These are phyloP conservation scores for Aplidium turbinatum DNA, from an alignment of 23 tunicate genomes.

Conservation along the genomic window DNA sequence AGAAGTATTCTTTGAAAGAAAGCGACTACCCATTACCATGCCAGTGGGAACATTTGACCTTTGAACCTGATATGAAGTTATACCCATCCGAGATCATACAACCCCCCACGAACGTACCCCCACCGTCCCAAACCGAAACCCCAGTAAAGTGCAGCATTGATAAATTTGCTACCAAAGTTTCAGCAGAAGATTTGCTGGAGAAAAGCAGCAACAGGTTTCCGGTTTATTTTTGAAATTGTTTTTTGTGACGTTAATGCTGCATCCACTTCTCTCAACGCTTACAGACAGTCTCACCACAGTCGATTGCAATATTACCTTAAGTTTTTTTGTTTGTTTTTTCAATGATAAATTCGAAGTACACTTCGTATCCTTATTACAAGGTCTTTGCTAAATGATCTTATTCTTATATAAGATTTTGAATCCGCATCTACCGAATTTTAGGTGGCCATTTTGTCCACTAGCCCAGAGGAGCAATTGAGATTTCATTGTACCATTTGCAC, in stretches of 20 bases:
- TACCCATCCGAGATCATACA: slow-evolving; percentile 1
- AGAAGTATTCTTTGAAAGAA: slow-evolving; percentile 40
- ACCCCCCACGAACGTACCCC: neutral
- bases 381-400: no score
- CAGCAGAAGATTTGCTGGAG: slow-evolving; percentile 59
- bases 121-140: neutral
- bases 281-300: neutral
- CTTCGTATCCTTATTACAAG: no score
- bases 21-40: slow-evolving; percentile 61
- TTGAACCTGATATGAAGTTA: slow-evolving; percentile 53
- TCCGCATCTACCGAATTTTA: no score
- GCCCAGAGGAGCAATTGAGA: no score
- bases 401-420: no score
- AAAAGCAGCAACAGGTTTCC: slow-evolving; percentile 49
- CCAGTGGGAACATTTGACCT: slow-evolving; percentile 70
- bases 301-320: no score
- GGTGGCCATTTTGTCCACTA: no score
- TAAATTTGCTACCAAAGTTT: slow-evolving; percentile 71
- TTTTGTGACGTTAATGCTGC: neutral
- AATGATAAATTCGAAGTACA: no score
- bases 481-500: no score
- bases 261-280: neutral
- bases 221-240: neutral
- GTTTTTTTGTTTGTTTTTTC: no score
- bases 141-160: slow-evolving; percentile 36